Percentiles rank a stretch among this genome's conserved stretches.
Evolutionary conservation across 1,140 invertebrate species (phyloP).

Genomic region (Stegodyphus mimosarum): DNA sequence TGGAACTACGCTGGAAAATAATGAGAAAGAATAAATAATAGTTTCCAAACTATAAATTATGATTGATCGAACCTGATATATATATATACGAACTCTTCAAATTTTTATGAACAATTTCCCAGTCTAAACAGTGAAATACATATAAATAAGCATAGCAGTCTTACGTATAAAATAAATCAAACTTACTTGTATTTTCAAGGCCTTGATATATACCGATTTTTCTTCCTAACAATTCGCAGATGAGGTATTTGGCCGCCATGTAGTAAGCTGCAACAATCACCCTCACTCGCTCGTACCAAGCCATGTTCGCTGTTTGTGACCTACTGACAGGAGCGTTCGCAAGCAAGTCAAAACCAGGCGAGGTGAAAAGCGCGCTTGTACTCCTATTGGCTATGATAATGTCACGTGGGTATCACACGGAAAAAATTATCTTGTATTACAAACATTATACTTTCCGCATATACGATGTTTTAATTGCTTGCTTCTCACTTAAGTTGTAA

Average conservation of each 20-base stretch:
- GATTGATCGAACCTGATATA: too few species aligned
- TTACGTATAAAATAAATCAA: background rate
- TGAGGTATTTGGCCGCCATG: conserved; percentile 20
- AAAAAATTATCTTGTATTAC: background rate
- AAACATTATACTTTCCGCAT: background rate
- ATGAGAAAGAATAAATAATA: too few species aligned
- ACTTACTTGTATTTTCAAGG: background rate
- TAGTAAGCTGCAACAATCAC: conserved; percentile 1
- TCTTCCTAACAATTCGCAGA: conserved; percentile 19
- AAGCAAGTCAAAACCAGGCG: background rate
- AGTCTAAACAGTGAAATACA: too few species aligned
- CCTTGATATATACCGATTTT: background rate
- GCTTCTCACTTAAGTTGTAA: background rate
- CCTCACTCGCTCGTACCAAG: background rate
- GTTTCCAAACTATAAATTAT: too few species aligned
- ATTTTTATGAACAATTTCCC: too few species aligned
- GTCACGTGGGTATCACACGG: background rate
- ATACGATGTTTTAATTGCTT: too few species aligned
- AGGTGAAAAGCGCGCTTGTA: background rate
- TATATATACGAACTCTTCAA: too few species aligned
- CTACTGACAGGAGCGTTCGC: background rate
- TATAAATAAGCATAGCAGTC: too few species aligned
- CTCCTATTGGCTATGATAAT: background rate
- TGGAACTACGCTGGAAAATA: too few species aligned
- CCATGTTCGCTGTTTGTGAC: background rate